Percentiles rank a stretch among this genome's conserved stretches.
Conservation (phyloP, 2,113 vertebrate genomes). For the Cinclus cinclus region DNA sequence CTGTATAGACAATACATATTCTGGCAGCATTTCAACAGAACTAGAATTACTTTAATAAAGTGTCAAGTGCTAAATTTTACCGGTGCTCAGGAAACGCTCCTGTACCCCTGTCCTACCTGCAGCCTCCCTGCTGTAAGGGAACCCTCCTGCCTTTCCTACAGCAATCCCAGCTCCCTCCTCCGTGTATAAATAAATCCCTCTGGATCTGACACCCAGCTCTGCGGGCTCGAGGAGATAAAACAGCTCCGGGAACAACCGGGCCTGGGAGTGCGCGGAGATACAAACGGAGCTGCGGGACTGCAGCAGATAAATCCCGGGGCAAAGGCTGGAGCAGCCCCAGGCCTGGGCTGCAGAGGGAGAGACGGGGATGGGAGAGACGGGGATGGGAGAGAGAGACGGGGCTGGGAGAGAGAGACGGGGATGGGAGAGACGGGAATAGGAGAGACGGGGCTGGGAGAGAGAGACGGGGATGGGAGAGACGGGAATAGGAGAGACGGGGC, state of each 20-base stretch:
- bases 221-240: accelerated
- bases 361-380: not conserved
- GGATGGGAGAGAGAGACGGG: too few species aligned
- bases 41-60: not conserved
- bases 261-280: too few species aligned
- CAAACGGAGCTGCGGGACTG: not conserved
- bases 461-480: not conserved
- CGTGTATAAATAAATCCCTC: accelerated
- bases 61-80: not conserved
- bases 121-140: not conserved
- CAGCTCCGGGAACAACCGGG: not conserved
- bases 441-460: not conserved
- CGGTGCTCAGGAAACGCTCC: not conserved
- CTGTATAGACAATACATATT: not conserved
- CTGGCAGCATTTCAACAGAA: not conserved
- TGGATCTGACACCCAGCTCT: not conserved
- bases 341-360: too few species aligned
- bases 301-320: not conserved
- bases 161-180: not conserved
- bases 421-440: too few species aligned
- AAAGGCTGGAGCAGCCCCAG: not conserved
- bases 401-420: not conserved
- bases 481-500: too few species aligned
- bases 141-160: not conserved
- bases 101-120: not conserved